These are phyloP conservation scores for Platyscapa corneri DNA, from an alignment of 1,140 invertebrate species.

Conservation along the genomic window DNA sequence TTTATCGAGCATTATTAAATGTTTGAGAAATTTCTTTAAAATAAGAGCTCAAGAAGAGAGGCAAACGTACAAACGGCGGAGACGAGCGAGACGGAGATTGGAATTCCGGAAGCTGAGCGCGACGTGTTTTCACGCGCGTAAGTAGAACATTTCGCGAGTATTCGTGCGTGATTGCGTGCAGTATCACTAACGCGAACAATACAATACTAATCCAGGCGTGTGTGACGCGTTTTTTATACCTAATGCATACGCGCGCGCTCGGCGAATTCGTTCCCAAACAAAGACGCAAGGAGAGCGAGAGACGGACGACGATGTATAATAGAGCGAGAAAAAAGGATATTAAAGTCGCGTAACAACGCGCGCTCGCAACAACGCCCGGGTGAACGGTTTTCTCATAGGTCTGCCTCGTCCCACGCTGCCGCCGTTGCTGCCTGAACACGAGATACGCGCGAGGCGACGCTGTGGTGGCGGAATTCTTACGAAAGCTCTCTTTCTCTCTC, in stretches of 20 bases:
- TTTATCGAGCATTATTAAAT: background rate
- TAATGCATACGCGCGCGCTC: background rate
- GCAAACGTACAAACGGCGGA: too few species aligned
- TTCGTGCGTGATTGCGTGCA: background rate
- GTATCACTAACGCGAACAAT: background rate
- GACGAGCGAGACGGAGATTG: background rate
- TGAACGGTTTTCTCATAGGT: constrained; percentile 52
- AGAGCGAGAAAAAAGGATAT: constrained; percentile 44
- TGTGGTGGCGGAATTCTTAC: constrained; percentile 47
- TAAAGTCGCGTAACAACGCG: constrained; percentile 45
- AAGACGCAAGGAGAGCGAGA: background rate
- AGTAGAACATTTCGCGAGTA: background rate
- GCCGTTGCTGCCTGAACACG: constrained; percentile 49
- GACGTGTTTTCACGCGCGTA: background rate
- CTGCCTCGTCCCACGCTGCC: constrained; percentile 56
- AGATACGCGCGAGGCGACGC: constrained; percentile 36
- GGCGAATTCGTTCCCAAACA: background rate
- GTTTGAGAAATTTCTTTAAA: background rate
- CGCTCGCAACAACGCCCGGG: constrained; percentile 39
- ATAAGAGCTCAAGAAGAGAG: too few species aligned
- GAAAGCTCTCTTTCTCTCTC: constrained; percentile 43
- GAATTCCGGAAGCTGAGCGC: background rate
- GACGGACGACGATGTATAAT: constrained; percentile 5
- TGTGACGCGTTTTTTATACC: background rate
- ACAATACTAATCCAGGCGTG: background rate